Conservation (phyloP, 2,888 invertebrate species). For the Cerceris ruficornis region DNA sequence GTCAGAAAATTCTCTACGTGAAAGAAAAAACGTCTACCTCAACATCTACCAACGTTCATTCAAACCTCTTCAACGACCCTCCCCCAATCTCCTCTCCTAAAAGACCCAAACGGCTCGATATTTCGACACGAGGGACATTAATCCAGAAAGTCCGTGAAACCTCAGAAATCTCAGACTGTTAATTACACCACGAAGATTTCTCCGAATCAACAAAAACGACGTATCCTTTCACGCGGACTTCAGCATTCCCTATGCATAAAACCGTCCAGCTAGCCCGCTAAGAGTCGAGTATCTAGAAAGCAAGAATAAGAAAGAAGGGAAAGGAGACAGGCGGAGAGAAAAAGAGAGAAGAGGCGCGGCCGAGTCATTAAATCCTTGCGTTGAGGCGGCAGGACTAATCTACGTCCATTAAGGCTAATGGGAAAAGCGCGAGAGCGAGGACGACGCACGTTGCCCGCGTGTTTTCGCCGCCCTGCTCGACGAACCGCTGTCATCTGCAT, state of each 20-base stretch:
- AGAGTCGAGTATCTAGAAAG: conserved; percentile 16
- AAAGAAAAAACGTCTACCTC: too few species aligned
- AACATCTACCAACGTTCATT: too few species aligned
- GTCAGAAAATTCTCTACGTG: too few species aligned
- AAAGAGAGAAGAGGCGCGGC: conserved; percentile 44
- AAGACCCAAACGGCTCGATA: too few species aligned
- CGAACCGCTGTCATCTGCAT: conserved; percentile 71
- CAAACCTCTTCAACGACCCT: too few species aligned
- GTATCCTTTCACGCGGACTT: conserved; percentile 23
- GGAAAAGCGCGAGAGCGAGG: conserved; percentile 63
- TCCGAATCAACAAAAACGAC: conserved; percentile 13
- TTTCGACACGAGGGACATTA: too few species aligned
- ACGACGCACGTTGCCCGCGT: conserved; percentile 26
- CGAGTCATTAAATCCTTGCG: conserved; percentile 65
- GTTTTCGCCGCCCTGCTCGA: conserved; percentile 59
- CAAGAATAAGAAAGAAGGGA: too few species aligned
- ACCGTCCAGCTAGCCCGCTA: conserved; percentile 20
- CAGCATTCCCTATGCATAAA: conserved; percentile 32
- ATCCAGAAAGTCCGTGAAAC: neutral
- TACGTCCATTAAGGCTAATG: conserved; percentile 71
- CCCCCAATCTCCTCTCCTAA: too few species aligned
- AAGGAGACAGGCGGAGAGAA: too few species aligned
- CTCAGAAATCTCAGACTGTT: neutral
- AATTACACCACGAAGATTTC: conserved; percentile 5
- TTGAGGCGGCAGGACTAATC: conserved; percentile 63